Percentiles rank a stretch among this genome's conserved stretches.
These are phyloP conservation scores for Okapia johnstoni DNA, from an alignment of 2,113 vertebrate species.

Conservation along the genomic window DNA sequence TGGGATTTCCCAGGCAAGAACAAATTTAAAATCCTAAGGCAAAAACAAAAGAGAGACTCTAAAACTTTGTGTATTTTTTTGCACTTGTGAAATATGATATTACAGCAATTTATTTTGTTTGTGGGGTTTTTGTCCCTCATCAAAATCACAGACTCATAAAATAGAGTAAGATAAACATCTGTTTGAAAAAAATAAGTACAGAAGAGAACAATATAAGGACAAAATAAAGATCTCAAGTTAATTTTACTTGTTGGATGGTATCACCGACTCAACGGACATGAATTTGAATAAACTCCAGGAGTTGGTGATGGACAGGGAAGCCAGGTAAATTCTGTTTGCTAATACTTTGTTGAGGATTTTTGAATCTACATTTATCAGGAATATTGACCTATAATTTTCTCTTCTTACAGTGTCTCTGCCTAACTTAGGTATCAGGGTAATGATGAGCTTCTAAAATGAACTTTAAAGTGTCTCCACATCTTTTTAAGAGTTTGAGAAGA, in stretches of 20 bases:
- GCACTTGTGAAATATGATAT: neutral
- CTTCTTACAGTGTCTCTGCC: neutral
- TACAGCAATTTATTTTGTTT: neutral
- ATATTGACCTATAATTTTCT: neutral
- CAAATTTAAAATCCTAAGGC: neutral
- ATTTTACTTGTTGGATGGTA: neutral
- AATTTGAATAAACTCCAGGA: neutral
- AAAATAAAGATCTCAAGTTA: slow-evolving; percentile 12
- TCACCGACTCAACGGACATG: neutral
- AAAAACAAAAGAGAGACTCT: neutral
- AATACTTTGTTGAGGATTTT: neutral
- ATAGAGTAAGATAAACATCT: neutral
- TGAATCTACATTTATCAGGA: neutral
- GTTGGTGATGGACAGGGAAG: neutral
- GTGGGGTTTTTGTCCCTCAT: neutral
- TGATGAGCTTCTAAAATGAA: neutral
- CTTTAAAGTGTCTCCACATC: neutral
- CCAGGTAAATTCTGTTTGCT: neutral
- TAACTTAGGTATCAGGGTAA: neutral
- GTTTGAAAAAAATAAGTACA: neutral
- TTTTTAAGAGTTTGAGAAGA: neutral
- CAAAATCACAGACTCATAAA: neutral
- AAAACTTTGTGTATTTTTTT: neutral
- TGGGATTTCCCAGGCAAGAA: neutral
- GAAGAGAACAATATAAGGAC: neutral